Conservation (phyloP, 2,888 invertebrate genomes). For the Rotaria sp. region DNA sequence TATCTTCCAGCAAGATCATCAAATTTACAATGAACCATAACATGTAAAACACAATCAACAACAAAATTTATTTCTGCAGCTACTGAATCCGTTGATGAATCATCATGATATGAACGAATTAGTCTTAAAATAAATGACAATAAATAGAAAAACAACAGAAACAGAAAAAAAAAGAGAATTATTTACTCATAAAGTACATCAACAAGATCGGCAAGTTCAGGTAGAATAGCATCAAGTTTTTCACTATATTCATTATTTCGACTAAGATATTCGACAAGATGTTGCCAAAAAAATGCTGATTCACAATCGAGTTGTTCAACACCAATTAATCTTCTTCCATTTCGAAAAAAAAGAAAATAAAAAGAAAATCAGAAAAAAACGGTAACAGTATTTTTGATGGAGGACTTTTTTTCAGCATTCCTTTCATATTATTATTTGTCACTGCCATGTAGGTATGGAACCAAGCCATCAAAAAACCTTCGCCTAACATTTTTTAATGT, state of each 20-base stretch:
- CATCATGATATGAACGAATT: conserved; percentile 21
- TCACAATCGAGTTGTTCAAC: conserved; percentile 16
- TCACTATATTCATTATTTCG: conserved; percentile 5
- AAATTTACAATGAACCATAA: conserved; percentile 8
- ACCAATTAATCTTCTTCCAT: background rate
- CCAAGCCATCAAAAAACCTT: too few relatives aligned
- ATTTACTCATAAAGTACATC: conserved; percentile 15
- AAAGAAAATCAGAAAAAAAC: too few relatives aligned
- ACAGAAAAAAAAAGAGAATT: background rate
- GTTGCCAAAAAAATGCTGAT: conserved; percentile 25
- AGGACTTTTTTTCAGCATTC: too few relatives aligned
- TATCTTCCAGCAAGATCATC: conserved; percentile 22
- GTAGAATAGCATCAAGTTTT: conserved; percentile 12
- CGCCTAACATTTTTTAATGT: too few relatives aligned
- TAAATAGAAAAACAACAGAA: background rate
- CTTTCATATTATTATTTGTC: too few relatives aligned
- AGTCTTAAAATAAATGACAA: background rate
- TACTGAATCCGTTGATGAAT: background rate
- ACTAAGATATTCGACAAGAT: background rate
- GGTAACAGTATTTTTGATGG: too few relatives aligned
- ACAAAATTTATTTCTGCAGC: background rate
- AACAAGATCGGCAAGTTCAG: conserved; percentile 8
- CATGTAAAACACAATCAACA: conserved; percentile 3
- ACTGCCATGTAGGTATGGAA: too few relatives aligned
- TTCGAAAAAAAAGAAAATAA: too few relatives aligned